Conservation (phyloP, 1,140 invertebrate species). For the Amphibalanus amphitrite region DNA sequence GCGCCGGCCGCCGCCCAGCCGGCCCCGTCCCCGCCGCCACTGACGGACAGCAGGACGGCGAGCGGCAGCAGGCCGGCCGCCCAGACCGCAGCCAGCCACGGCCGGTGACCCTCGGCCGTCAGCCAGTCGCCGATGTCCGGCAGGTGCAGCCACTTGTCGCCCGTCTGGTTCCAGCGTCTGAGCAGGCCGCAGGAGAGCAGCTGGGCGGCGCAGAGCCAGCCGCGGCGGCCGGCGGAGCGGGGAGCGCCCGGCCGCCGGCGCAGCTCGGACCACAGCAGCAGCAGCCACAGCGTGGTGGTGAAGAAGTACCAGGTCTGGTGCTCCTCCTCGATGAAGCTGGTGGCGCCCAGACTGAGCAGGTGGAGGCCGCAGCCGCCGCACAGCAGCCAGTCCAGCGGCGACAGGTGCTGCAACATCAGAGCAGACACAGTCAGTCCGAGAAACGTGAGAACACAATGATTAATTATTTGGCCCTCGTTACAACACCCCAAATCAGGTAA, state of each 20-base stretch:
- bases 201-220: slow-evolving; percentile 5
- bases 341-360: slow-evolving; percentile 31
- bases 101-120: slow-evolving; percentile 5
- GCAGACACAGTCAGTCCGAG: background rate
- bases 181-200: slow-evolving; percentile 22
- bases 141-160: slow-evolving; percentile 55
- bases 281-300: slow-evolving; percentile 30
- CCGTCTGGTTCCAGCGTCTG: slow-evolving; percentile 60
- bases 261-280: slow-evolving; percentile 12
- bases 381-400: slow-evolving; percentile 11
- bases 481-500: too few relatives aligned
- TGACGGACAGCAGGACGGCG: background rate
- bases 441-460: too few relatives aligned
- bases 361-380: slow-evolving; percentile 23
- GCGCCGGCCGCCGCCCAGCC: slow-evolving; percentile 11
- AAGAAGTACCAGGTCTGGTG: slow-evolving; percentile 84
- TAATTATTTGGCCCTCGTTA: too few relatives aligned
- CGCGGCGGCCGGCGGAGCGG: background rate
- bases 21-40: background rate
- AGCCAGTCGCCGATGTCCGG: slow-evolving; percentile 29
- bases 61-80: slow-evolving; percentile 6
- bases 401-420: slow-evolving; percentile 11
- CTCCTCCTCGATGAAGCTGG: slow-evolving; percentile 83
- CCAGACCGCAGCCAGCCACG: slow-evolving; percentile 11
- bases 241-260: background rate